These are phyloP conservation scores for Orbicella faveolata DNA, from an alignment of 64 coral and sea anemone genomes.

Conservation along the genomic window DNA sequence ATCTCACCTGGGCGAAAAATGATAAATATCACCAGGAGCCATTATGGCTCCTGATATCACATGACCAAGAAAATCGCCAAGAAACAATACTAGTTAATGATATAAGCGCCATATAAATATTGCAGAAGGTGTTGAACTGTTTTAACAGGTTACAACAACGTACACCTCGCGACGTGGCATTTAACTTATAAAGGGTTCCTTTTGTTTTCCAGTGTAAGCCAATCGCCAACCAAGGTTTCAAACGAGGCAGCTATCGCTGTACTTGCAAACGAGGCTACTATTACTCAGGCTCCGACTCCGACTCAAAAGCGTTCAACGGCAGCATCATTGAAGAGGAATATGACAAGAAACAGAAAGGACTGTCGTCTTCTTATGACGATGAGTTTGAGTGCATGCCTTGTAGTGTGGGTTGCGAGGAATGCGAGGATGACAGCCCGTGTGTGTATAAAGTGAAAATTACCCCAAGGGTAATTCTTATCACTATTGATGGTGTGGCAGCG, in stretches of 20 bases:
- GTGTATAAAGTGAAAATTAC: conserved; percentile 28
- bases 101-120: too few relatives aligned
- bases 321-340: conserved; percentile 71
- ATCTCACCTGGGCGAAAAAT: too few relatives aligned
- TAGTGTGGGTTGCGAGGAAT: conserved; percentile 83
- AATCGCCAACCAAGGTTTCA: conserved; percentile 74
- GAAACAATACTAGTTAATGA: too few relatives aligned
- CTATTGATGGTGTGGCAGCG: conserved; percentile 46
- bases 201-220: conserved; percentile 68
- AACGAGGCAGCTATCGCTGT: conserved; percentile 81
- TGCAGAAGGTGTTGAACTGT: too few relatives aligned
- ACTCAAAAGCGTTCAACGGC: conserved; percentile 79
- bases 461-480: conserved; percentile 41
- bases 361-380: conserved; percentile 29
- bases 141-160: too few relatives aligned
- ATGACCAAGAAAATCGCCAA: too few relatives aligned
- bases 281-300: conserved; percentile 34
- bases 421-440: conserved; percentile 66
- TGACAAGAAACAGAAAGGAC: conserved; percentile 47
- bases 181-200: background rate
- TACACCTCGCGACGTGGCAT: background rate
- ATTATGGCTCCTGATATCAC: too few relatives aligned
- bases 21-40: too few relatives aligned
- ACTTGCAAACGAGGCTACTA: conserved; percentile 75
- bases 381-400: conserved; percentile 76